Percentiles rank a stretch among this genome's conserved stretches.
Conservation (phyloP, 2,113 vertebrate genomes). For the Oncorhynchus nerka region DNA sequence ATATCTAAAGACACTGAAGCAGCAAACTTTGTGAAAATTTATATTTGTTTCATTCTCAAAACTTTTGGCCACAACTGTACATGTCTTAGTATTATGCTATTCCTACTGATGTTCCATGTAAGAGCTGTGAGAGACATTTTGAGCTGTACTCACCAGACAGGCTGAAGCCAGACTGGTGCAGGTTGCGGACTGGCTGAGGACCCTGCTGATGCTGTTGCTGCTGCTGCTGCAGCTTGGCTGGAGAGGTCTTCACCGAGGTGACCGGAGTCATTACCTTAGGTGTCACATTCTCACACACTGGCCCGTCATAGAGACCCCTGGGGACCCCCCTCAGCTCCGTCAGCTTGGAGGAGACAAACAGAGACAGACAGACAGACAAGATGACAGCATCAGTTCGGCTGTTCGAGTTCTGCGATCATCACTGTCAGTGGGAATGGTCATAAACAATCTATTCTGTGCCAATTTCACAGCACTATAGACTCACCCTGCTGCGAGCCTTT, state of each 20-base stretch:
- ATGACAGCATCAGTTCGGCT: neutral
- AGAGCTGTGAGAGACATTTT: neutral
- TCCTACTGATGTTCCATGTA: too few relatives aligned
- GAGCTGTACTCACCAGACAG: conserved; percentile 82
- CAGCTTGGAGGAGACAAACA: conserved; percentile 74
- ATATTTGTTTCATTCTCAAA: too few relatives aligned
- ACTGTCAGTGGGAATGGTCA: neutral
- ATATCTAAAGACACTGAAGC: too few relatives aligned
- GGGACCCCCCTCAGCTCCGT: conserved; percentile 93
- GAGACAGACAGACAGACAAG: neutral
- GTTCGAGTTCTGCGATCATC: neutral
- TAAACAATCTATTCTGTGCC: neutral
- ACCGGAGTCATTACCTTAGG: conserved; percentile 89
- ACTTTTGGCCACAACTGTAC: too few relatives aligned
- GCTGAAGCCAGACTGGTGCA: conserved; percentile 98
- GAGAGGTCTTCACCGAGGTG: conserved; percentile 88
- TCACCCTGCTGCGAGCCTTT: conserved; percentile 96
- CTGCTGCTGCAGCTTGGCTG: conserved; percentile 77
- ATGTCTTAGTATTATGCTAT: neutral
- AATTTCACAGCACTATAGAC: conserved; percentile 20
- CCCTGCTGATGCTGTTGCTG: conserved; percentile 64
- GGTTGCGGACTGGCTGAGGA: conserved; percentile 90
- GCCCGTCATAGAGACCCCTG: conserved; percentile 93
- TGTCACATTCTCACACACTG: conserved; percentile 88
- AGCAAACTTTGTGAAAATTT: too few relatives aligned